These are phyloP conservation scores for Anniella stebbinsi DNA, from an alignment of 2,797 vertebrate genomes.

Conservation along the genomic window DNA sequence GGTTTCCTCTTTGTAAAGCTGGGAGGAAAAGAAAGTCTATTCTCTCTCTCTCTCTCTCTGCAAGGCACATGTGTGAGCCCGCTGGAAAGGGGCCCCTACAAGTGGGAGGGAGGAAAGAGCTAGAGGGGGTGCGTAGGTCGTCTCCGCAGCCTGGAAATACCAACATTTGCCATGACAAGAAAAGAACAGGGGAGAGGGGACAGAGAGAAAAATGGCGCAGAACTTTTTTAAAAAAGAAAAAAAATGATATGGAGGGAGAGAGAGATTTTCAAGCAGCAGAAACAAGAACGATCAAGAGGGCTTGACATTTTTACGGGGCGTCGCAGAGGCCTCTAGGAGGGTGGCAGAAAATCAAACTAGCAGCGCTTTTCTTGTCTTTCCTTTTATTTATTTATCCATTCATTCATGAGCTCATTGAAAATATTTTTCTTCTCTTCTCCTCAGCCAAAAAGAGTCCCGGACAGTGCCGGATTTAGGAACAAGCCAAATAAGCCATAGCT, in stretches of 20 bases:
- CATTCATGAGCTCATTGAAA: too few species aligned
- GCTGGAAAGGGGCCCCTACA: constrained; percentile 7
- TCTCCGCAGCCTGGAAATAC: not conserved
- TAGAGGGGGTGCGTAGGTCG: not conserved
- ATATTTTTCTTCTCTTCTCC: too few species aligned
- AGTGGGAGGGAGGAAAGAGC: not conserved
- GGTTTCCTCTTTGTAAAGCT: not conserved
- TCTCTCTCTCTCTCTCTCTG: too few species aligned
- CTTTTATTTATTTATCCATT: too few species aligned
- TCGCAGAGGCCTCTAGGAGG: not conserved
- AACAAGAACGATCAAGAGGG: not conserved
- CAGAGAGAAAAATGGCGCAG: not conserved
- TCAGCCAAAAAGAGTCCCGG: too few species aligned
- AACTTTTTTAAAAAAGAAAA: too few species aligned
- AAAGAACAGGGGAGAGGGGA: not conserved
- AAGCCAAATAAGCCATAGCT: too few species aligned
- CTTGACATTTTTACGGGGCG: not conserved
- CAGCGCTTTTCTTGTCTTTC: too few species aligned
- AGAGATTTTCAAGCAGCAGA: not conserved
- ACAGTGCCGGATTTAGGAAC: too few species aligned
- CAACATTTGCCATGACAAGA: not conserved
- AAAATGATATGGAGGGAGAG: too few species aligned
- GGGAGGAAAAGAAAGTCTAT: not conserved
- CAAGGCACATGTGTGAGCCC: not conserved
- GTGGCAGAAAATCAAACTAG: too few species aligned